A percentile compares a stretch with the other conserved stretches of the same genome.
These are phyloP conservation scores for Cirrhinus molitorella DNA, from an alignment of 2,797 vertebrate genomes.

Conservation along the genomic window DNA sequence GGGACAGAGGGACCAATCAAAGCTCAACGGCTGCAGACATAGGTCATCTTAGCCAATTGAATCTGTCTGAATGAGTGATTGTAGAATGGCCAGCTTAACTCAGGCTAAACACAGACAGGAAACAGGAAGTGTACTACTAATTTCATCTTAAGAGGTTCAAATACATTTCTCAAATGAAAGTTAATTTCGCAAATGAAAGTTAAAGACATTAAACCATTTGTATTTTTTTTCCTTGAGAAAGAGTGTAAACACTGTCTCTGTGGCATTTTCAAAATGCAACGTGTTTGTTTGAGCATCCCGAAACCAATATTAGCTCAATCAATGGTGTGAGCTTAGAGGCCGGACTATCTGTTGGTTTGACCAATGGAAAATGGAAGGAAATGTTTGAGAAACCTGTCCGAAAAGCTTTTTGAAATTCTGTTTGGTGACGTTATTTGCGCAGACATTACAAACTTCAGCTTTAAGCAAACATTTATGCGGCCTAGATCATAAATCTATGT, in stretches of 20 bases:
- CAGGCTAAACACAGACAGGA: slow-evolving; percentile 31
- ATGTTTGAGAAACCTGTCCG: not conserved
- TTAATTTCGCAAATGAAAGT: not conserved
- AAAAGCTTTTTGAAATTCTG: not conserved
- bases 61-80: slow-evolving; percentile 16
- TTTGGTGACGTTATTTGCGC: not conserved
- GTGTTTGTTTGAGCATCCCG: not conserved
- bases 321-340: not conserved
- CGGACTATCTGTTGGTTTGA: not conserved
- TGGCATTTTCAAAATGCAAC: not conserved
- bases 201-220: not conserved
- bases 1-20: slow-evolving; percentile 49
- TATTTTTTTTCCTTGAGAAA: not conserved
- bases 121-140: slow-evolving; percentile 19
- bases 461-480: not conserved
- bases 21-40: slow-evolving; percentile 20
- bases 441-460: slow-evolving; percentile 4
- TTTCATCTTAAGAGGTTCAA: not conserved
- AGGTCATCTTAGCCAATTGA: slow-evolving; percentile 39
- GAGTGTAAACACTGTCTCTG: not conserved
- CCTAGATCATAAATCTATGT: not conserved
- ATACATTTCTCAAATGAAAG: not conserved
- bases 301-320: too few species aligned
- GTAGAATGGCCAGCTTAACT: slow-evolving; percentile 7
- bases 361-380: not conserved